Evolutionary conservation across 1,140 invertebrate genomes (phyloP), one percentile per base, ranked within the genome.

Genomic region (Musca domestica): DNA sequence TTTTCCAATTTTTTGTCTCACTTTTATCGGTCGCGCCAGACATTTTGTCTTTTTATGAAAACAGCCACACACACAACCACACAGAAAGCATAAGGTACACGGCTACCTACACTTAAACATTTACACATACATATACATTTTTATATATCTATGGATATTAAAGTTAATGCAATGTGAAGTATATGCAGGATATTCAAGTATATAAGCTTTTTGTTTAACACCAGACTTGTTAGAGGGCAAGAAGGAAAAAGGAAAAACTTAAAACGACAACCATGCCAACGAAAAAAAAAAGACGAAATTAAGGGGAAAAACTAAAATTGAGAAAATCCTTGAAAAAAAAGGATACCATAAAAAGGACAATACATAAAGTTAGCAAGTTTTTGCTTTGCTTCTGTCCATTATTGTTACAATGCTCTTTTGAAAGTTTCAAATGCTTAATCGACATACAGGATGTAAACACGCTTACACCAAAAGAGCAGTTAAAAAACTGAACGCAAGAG

Each of bases 401-500:
- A 20, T 51, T 51, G 17, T 51, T 19, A 20, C 48, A 19, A 20
- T 51, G 7, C 6, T 58, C 15, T 58, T 61, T 27, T 34, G 56
- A 61, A 41, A 41, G 34, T 41, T 41, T 41, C 34, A 41, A 61
- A 61, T 61, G 34, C 27, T 61, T 41, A 61, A 61, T 61, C 56
- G 56, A 34, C 56, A 61, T 61, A 61, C 56, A 61, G 56, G 56
- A 61, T 61, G 56, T 61, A 61, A 61, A 61, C 56, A 61, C 34
- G 27, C 34, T 61, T 34, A 61, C 17, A 61, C 56, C 20, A 34
- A 61, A 34, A 61, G 41, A 61, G 0, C n/a, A 19, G 56, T 34
- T 17, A 17, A 15, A 61, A 61, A 51, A 4, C 10, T 20, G 6
- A 20, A 51, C 48, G n/a, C n/a, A n/a, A n/a, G n/a, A 51, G 17